Evolutionary conservation across 2,888 invertebrate genomes (phyloP).

Genomic region (Drosophila maculinotata): DNA sequence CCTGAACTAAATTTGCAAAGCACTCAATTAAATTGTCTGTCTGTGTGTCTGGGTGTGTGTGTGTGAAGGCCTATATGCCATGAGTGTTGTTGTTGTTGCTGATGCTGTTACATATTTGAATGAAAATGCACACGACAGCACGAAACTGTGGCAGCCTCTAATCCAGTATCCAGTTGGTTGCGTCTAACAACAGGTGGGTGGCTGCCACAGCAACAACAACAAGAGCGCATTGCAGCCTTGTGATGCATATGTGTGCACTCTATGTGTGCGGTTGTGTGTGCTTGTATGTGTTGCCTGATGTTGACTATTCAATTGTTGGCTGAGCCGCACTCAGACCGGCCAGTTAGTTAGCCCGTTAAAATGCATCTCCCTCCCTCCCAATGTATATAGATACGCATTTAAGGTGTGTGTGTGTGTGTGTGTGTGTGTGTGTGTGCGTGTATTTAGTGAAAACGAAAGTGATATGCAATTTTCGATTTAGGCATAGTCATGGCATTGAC

Average conservation of each 20-base stretch:
- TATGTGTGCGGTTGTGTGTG: conserved; percentile 21
- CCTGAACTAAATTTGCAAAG: conserved; percentile 76
- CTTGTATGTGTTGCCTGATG: conserved; percentile 24
- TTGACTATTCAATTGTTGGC: conserved; percentile 40
- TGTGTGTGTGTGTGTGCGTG: conserved; percentile 14
- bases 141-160: conserved; percentile 54
- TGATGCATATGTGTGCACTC: conserved; percentile 23
- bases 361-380: conserved; percentile 18
- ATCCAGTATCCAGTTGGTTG: conserved; percentile 72
- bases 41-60: conserved; percentile 25
- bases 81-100: conserved; percentile 35
- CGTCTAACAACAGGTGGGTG: conserved; percentile 73
- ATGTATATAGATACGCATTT: not conserved
- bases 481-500: conserved; percentile 49
- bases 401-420: not conserved
- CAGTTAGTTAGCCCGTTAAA: conserved; percentile 33
- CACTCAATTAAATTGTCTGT: conserved; percentile 57
- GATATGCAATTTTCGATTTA: conserved; percentile 73
- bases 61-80: conserved; percentile 49
- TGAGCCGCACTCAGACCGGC: conserved; percentile 15
- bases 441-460: conserved; percentile 67
- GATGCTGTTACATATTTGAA: conserved; percentile 61
- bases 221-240: conserved; percentile 31
- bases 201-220: conserved; percentile 26
- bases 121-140: conserved; percentile 54